Conservation (phyloP, 2,797 vertebrate genomes). For the Poeciliopsis paucimaculata region DNA sequence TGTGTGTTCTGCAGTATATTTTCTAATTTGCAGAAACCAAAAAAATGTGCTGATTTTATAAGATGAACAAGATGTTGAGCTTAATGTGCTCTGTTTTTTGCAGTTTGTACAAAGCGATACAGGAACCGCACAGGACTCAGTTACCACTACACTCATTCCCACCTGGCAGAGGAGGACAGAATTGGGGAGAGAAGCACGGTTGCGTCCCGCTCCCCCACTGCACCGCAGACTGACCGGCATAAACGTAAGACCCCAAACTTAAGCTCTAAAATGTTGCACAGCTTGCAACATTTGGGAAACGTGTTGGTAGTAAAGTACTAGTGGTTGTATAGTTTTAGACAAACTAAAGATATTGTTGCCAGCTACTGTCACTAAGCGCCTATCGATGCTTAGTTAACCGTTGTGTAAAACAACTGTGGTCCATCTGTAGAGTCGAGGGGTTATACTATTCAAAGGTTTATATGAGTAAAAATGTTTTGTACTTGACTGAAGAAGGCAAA, state of each 20-base stretch:
- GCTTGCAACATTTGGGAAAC: neutral
- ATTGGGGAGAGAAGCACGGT: slow-evolving; percentile 87
- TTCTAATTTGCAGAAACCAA: neutral
- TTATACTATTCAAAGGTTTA: neutral
- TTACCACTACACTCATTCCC: slow-evolving; percentile 96
- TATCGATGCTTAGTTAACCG: neutral
- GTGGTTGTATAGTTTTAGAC: neutral
- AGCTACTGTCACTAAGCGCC: neutral
- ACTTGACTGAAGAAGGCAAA: neutral
- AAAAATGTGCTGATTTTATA: neutral
- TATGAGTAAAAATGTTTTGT: neutral
- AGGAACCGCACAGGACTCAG: slow-evolving; percentile 96
- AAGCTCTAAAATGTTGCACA: neutral
- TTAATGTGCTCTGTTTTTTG: slow-evolving; percentile 37
- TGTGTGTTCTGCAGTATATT: neutral
- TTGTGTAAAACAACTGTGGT: neutral
- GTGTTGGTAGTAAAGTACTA: neutral
- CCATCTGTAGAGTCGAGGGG: neutral
- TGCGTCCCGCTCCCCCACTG: slow-evolving; percentile 79
- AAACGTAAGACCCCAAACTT: slow-evolving; percentile 84
- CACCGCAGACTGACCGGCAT: slow-evolving; percentile 89
- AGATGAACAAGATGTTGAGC: neutral
- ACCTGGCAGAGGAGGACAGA: slow-evolving; percentile 91
- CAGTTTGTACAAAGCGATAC: slow-evolving; percentile 96
- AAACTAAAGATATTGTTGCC: neutral